A percentile compares a stretch with the other conserved stretches of the same genome.
Conservation (phyloP, 1,140 invertebrate genomes). For the Centruroides vittatus region DNA sequence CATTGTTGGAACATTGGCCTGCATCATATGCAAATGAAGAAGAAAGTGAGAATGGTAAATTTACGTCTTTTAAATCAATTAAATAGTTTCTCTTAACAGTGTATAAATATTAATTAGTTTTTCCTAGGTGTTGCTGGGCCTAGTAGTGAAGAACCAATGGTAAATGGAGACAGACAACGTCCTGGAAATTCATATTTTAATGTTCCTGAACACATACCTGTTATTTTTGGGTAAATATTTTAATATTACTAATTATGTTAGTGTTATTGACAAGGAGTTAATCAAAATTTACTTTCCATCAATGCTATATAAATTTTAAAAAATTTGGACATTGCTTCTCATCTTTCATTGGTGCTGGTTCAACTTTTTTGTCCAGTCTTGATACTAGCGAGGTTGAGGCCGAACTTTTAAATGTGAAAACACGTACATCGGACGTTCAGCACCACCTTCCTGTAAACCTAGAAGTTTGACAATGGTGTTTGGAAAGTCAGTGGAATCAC, state of each 20-base stretch:
- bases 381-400: too few species aligned
- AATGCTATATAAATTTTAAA: too few species aligned
- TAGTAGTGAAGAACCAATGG: background rate
- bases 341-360: too few species aligned
- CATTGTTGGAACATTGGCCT: conserved; percentile 92
- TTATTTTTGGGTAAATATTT: conserved; percentile 72
- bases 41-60: conserved; percentile 27
- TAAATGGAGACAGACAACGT: conserved; percentile 2
- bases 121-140: background rate
- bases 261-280: too few species aligned
- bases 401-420: too few species aligned
- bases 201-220: conserved; percentile 87
- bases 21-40: conserved; percentile 44
- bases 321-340: too few species aligned
- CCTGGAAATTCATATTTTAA: conserved; percentile 63
- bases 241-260: background rate
- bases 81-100: background rate
- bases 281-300: too few species aligned
- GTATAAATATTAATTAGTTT: background rate
- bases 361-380: too few species aligned
- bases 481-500: too few species aligned
- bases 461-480: too few species aligned
- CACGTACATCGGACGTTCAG: too few species aligned
- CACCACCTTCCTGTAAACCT: too few species aligned
- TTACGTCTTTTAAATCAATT: background rate